phyloP scores from a whole-genome alignment of 2,113 vertebrate genomes.

The Struthio camelus region DNA sequence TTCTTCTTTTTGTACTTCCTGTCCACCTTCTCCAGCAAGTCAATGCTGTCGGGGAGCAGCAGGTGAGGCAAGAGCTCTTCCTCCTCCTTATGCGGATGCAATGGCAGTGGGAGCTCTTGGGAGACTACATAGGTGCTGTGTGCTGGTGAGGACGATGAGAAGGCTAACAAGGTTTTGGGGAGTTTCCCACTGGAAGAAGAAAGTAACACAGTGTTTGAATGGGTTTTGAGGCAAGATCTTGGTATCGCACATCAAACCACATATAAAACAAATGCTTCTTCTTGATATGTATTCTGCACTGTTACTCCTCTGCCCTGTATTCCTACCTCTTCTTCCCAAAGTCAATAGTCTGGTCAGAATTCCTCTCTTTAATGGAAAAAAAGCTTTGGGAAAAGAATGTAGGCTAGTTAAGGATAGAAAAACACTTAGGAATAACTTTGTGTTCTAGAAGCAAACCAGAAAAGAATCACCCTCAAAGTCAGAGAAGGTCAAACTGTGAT shows the following conservation, averaged over 20 bases:
- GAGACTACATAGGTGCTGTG: not conserved
- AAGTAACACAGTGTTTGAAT: not conserved
- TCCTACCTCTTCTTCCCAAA: not conserved
- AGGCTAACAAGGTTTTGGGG: not conserved
- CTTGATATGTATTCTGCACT: not conserved
- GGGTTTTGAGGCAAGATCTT: not conserved
- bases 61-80: conserved; percentile 71
- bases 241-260: not conserved
- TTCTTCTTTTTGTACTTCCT: conserved; percentile 81
- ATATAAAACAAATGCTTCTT: not conserved
- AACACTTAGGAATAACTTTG: not conserved
- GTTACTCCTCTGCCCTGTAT: not conserved
- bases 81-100: conserved; percentile 32
- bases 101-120: not conserved
- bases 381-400: not conserved
- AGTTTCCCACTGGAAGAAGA: conserved; percentile 11
- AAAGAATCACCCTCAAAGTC: not conserved
- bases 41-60: conserved; percentile 68
- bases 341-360: not conserved
- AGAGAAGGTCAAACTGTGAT: not conserved
- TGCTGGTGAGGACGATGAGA: not conserved
- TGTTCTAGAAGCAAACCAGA: not conserved
- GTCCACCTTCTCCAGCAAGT: conserved; percentile 74
- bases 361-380: not conserved
- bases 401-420: not conserved